Evolutionary conservation across 2,888 invertebrate species (phyloP), one percentile per base, ranked within the genome.

Genomic region (Taphrorychus bicolor): DNA sequence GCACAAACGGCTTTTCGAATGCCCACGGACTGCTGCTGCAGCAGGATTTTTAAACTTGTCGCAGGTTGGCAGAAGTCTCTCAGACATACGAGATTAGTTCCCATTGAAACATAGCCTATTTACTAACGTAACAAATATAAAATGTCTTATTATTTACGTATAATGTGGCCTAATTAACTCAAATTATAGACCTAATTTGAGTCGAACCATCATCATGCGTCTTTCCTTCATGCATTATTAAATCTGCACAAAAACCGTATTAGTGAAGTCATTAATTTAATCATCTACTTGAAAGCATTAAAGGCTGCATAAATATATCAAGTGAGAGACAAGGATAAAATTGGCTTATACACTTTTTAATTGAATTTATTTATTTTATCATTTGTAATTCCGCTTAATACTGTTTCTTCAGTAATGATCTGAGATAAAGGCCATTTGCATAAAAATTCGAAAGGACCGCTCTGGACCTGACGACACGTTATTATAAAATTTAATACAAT

Each of bases 351-450:
- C 45, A 45, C 14, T 45, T 45, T 45, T 45, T 45, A 45, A 45
- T 45, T 45, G 45, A 45, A n/a, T 45, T 45, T 45, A 45, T 45
- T 45, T 45, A 45, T 45, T 45, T n/a, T 45, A 45, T 45, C 45
- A 45, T 45, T 45, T 45, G 45, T 45, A 45, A 14, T 45, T 45
- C 17, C 45, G 45, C 5, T 45, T 17, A 17, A 7, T 7, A 5
- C 45, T 16, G 7, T 45, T 17, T 45, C 45, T 32, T 14, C 45
- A 18, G 19, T 51, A 45, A 45, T n/a, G 48, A 45, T 7, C 48
- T 7, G 48, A 7, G 16, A 5, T 45, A 11, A 45, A 45, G 5
- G 14, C n/a, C 18, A 51, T 51, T 51, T 51, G 21, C 51, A 51
- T 51, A 51, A 51, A 51, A 51, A 51, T 51, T 7, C 18, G n/a